A percentile compares a stretch with the other conserved stretches of the same genome.
Conservation (phyloP, 1,140 invertebrate species). For the Leptinotarsa lineolata region DNA sequence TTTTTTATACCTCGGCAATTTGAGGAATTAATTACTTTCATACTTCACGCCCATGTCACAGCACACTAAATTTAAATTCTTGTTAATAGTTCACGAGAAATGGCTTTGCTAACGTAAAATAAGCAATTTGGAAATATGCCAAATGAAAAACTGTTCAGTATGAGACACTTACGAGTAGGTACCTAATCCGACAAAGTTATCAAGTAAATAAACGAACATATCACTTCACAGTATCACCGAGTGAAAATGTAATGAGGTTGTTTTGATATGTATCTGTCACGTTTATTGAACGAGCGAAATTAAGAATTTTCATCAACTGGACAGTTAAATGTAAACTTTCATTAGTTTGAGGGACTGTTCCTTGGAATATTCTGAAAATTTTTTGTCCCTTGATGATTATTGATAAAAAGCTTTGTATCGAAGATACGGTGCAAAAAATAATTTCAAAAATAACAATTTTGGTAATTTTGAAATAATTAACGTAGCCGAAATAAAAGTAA, state of each 20-base stretch:
- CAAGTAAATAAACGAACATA: background rate
- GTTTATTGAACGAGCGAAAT: background rate
- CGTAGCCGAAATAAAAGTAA: too few relatives aligned
- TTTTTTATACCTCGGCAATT: background rate
- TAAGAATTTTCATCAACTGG: background rate
- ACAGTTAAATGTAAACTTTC: background rate
- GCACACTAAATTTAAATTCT: constrained; percentile 3
- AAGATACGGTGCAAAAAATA: too few relatives aligned
- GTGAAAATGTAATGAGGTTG: background rate
- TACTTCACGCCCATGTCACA: background rate
- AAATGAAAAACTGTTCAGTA: background rate
- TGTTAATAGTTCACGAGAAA: constrained; percentile 1
- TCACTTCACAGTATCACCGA: background rate
- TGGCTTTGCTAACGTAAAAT: background rate
- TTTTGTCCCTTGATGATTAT: too few relatives aligned
- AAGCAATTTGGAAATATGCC: background rate
- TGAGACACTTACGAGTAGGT: background rate
- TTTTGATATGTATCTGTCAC: background rate
- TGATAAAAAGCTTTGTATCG: too few relatives aligned
- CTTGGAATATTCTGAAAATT: too few relatives aligned
- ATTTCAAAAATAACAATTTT: too few relatives aligned
- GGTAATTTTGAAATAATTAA: too few relatives aligned
- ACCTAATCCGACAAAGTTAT: background rate
- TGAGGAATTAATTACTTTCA: background rate
- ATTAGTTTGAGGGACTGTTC: too few relatives aligned